Evolutionary conservation across 2,113 vertebrate species (phyloP).

Genomic region (Nannospalax galili): DNA sequence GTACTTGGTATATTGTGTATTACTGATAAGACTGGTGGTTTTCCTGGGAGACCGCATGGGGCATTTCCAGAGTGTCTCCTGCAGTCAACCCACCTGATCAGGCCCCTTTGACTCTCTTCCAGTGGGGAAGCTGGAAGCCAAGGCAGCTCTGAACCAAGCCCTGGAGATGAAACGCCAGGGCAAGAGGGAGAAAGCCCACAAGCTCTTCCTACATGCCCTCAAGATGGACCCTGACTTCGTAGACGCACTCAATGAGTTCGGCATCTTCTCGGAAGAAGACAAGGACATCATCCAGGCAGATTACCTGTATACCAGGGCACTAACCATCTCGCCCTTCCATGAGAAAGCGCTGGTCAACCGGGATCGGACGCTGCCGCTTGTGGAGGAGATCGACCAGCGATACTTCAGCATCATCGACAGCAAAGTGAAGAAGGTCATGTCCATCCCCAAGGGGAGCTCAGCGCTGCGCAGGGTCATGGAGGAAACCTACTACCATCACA

Average conservation of each 20-base stretch:
- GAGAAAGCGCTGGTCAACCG: constrained; percentile 93
- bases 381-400: constrained; percentile 97
- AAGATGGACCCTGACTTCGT: constrained; percentile 95
- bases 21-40: accelerated
- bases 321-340: constrained; percentile 93
- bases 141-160: constrained; percentile 94
- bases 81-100: not conserved
- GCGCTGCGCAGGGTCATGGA: constrained; percentile 96
- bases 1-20: accelerated
- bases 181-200: constrained; percentile 96
- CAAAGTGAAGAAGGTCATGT: constrained; percentile 96
- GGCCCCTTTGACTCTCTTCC: constrained; percentile 58
- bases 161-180: constrained; percentile 96
- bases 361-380: constrained; percentile 94
- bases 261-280: constrained; percentile 96
- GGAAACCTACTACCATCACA: constrained; percentile 98
- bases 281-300: constrained; percentile 97
- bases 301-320: constrained; percentile 94
- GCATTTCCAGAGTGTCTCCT: not conserved
- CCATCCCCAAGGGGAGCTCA: constrained; percentile 96
- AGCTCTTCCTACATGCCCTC: constrained; percentile 94
- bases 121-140: constrained; percentile 93
- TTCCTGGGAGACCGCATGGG: not conserved
- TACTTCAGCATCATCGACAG: constrained; percentile 96
- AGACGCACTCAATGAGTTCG: constrained; percentile 95